Evolutionary conservation across 2,888 invertebrate genomes (phyloP).

Genomic region (Melikaiella ostensackeni): DNA sequence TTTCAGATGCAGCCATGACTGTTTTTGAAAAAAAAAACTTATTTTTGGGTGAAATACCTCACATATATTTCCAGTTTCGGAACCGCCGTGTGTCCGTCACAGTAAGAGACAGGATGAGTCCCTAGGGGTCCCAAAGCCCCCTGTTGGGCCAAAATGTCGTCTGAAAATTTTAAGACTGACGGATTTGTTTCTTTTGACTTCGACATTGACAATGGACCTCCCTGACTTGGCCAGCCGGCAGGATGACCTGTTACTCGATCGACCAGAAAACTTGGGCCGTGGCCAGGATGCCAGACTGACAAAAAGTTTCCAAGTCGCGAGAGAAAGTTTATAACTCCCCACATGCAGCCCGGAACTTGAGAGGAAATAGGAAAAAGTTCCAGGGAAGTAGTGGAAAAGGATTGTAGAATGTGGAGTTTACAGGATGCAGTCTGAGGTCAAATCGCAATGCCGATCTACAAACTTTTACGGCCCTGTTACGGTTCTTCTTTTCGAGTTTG

Average conservation of each 20-base stretch:
- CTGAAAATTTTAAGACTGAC: neutral
- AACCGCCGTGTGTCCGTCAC: neutral
- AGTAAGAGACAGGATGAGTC: neutral
- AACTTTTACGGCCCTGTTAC: slow-evolving; percentile 49
- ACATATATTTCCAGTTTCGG: neutral
- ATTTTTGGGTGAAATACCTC: neutral
- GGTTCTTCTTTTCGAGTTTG: slow-evolving; percentile 52
- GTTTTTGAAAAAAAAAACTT: neutral
- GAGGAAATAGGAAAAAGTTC: neutral
- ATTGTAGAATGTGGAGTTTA: neutral
- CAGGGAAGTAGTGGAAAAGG: neutral
- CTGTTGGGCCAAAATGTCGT: neutral
- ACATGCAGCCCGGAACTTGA: slow-evolving; percentile 28
- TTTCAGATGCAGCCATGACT: neutral
- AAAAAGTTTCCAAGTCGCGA: slow-evolving; percentile 21
- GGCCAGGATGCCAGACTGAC: neutral
- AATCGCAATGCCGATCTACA: slow-evolving; percentile 36
- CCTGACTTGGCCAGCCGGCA: slow-evolving; percentile 7
- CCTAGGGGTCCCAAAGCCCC: neutral
- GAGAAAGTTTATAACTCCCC: slow-evolving; percentile 31
- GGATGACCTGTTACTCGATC: slow-evolving; percentile 38
- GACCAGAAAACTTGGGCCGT: slow-evolving; percentile 10
- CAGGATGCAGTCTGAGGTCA: slow-evolving; percentile 17
- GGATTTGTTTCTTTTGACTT: neutral
- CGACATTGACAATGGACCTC: slow-evolving; percentile 8